These are phyloP conservation scores for Tupiocoris notatus DNA, from an alignment of 2,888 invertebrate species.

Conservation along the genomic window DNA sequence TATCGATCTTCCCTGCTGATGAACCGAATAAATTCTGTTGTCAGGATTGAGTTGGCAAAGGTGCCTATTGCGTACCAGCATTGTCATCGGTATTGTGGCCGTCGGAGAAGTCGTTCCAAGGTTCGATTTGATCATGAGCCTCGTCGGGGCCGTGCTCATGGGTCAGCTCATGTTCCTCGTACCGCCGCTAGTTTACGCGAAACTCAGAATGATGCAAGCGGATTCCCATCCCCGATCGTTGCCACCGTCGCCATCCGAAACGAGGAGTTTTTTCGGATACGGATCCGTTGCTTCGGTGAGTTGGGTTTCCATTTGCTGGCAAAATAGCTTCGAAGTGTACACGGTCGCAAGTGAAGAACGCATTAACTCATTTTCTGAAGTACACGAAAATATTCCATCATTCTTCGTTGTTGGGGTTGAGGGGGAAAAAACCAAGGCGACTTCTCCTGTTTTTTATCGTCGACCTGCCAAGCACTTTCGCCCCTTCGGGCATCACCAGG, in stretches of 20 bases:
- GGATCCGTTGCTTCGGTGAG: conserved; percentile 2
- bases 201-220: conserved; percentile 59
- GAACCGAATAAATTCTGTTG: no score
- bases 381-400: no score
- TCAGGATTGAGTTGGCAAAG: conserved; percentile 72
- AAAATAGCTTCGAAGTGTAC: background rate
- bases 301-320: no score
- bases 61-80: conserved; percentile 66
- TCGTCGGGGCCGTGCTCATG: conserved; percentile 80
- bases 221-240: conserved; percentile 53
- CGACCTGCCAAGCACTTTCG: no score
- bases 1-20: no score
- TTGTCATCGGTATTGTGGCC: conserved; percentile 70
- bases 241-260: conserved; percentile 53
- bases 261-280: conserved; percentile 1
- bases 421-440: no score
- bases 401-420: no score
- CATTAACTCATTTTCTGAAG: no score
- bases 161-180: conserved; percentile 81
- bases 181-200: conserved; percentile 77
- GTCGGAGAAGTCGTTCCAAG: conserved; percentile 79
- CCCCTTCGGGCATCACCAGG: no score
- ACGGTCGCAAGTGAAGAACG: background rate
- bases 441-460: no score
- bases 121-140: conserved; percentile 81